Evolutionary conservation across 2,113 vertebrate genomes (phyloP).

Genomic region (Panthera uncia): DNA sequence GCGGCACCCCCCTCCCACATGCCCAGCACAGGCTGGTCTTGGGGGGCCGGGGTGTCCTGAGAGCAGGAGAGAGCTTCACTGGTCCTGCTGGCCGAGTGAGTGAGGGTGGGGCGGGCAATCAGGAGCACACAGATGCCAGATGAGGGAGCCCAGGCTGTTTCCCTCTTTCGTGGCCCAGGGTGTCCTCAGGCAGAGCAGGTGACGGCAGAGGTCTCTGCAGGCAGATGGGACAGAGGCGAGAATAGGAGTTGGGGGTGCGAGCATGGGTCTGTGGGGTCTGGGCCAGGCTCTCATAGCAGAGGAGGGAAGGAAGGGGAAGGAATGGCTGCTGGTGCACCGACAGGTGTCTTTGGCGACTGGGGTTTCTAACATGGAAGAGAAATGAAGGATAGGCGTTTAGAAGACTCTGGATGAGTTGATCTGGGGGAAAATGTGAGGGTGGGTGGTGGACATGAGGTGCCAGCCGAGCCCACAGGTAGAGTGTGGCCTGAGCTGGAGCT

Average conservation of each 20-base stretch:
- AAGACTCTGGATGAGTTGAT: background rate
- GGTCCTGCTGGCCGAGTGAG: too few species aligned
- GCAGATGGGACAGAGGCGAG: rapidly evolving
- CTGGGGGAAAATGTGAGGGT: background rate
- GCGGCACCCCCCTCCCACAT: rapidly evolving
- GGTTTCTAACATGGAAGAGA: background rate
- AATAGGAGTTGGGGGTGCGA: background rate
- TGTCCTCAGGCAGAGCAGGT: background rate
- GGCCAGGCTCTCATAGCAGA: background rate
- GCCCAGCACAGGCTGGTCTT: background rate
- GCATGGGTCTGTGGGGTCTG: background rate
- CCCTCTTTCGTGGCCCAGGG: rapidly evolving
- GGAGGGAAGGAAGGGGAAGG: background rate
- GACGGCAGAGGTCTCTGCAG: background rate
- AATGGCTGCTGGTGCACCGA: too few species aligned
- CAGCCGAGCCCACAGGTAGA: background rate
- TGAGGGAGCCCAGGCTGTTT: background rate
- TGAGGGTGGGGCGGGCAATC: too few species aligned
- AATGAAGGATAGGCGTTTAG: background rate
- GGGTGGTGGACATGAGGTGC: background rate
- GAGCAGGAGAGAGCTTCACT: background rate
- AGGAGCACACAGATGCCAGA: background rate
- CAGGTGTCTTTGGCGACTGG: too few species aligned
- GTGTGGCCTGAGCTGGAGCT: background rate
- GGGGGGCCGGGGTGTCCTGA: background rate